A percentile compares a stretch with the other conserved stretches of the same genome.
Evolutionary conservation across 2,113 vertebrate species (phyloP).

Genomic region (Aythya baeri): DNA sequence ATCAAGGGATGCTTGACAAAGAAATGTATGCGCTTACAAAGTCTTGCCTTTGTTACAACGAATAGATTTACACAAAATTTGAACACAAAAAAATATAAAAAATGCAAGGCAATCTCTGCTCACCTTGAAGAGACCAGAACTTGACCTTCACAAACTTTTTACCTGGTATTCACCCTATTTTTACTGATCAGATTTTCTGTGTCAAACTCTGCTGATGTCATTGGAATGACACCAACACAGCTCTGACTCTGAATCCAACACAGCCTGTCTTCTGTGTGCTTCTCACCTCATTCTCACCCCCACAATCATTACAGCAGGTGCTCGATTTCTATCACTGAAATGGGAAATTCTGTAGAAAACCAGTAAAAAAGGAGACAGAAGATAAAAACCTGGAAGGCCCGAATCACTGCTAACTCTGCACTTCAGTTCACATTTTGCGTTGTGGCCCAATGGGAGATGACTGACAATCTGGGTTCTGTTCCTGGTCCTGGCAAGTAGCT

Average conservation of each 20-base stretch:
- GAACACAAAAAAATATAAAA: not conserved
- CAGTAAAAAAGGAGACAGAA: not conserved
- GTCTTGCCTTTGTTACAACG: not conserved
- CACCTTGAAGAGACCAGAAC: not conserved
- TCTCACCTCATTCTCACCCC: not conserved
- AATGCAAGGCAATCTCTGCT: not conserved
- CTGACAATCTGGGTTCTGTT: constrained; percentile 64
- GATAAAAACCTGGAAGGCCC: constrained; percentile 27
- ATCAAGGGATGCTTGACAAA: not conserved
- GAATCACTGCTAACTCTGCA: constrained; percentile 12
- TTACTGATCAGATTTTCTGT: not conserved
- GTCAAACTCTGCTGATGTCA: not conserved
- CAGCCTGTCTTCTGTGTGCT: not conserved
- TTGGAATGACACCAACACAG: not conserved
- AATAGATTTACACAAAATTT: not conserved
- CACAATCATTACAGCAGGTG: not conserved
- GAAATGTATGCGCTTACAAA: not conserved
- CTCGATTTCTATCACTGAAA: not conserved
- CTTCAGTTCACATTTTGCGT: constrained; percentile 38
- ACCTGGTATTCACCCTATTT: not conserved
- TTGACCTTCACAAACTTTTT: not conserved
- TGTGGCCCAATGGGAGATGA: constrained; percentile 34
- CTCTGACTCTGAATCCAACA: not conserved
- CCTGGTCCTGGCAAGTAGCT: constrained; percentile 60
- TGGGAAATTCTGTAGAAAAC: not conserved